phyloP scores from a whole-genome alignment of 1,140 invertebrate genomes.

The Drosophila jambulina region DNA sequence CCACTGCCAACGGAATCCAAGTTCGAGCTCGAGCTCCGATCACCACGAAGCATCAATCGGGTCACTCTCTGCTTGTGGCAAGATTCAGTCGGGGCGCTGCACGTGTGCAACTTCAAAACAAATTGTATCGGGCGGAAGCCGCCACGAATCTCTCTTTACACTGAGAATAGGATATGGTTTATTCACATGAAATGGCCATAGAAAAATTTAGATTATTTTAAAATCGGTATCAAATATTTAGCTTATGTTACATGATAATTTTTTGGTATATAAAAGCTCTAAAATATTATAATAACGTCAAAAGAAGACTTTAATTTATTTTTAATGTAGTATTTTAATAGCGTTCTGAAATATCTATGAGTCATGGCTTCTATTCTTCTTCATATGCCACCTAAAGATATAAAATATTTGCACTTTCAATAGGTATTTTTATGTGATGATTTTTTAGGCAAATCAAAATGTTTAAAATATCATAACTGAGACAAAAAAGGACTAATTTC shows the following conservation, averaged over 20 bases:
- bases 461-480: no score
- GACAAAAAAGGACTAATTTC: no score
- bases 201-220: neutral
- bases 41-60: conserved; percentile 70
- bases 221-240: neutral
- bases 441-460: no score
- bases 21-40: conserved; percentile 38
- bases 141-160: conserved; percentile 37
- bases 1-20: conserved; percentile 39
- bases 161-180: conserved; percentile 16
- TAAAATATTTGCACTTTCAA: no score
- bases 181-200: neutral
- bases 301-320: neutral
- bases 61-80: conserved; percentile 76
- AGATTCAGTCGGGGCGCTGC: conserved; percentile 61
- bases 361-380: no score
- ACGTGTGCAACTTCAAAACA: conserved; percentile 66
- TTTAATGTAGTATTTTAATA: no score
- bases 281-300: neutral
- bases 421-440: no score
- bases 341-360: no score
- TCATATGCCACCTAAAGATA: no score
- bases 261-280: neutral
- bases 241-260: neutral
- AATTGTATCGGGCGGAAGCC: conserved; percentile 59